Percentiles rank a stretch among this genome's conserved stretches.
phyloP scores from a whole-genome alignment of 2,113 vertebrate genomes.

The Trichomycterus rosablanca region DNA sequence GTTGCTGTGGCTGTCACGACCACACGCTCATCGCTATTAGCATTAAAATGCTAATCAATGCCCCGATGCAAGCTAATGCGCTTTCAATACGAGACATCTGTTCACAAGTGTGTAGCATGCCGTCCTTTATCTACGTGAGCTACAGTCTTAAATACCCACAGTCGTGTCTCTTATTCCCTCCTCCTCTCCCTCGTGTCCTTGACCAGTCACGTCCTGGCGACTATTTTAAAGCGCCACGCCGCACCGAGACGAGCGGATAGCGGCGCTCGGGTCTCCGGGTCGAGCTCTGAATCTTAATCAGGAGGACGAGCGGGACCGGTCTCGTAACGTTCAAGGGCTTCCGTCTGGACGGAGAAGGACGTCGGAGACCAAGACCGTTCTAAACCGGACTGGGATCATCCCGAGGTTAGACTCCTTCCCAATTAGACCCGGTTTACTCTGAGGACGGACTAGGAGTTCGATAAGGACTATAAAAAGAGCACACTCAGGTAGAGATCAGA shows the following conservation, averaged over 20 bases:
- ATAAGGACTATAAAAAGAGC: neutral
- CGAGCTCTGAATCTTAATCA: no score
- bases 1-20: slow-evolving; percentile 37
- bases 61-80: neutral
- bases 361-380: no score
- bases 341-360: no score
- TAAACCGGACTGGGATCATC: neutral
- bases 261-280: no score
- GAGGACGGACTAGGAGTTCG: neutral
- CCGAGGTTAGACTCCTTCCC: no score
- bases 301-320: no score
- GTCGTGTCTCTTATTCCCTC: neutral
- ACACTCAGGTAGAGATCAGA: neutral
- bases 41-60: slow-evolving; percentile 30
- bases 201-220: neutral
- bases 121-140: neutral
- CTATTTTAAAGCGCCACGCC: neutral
- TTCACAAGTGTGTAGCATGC: neutral
- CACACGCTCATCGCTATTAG: slow-evolving; percentile 42
- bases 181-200: neutral
- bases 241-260: no score
- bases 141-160: neutral
- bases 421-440: neutral
- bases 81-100: neutral
- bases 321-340: no score